These are phyloP conservation scores for Lypha dubia DNA, from an alignment of 2,888 invertebrate genomes.

Conservation along the genomic window DNA sequence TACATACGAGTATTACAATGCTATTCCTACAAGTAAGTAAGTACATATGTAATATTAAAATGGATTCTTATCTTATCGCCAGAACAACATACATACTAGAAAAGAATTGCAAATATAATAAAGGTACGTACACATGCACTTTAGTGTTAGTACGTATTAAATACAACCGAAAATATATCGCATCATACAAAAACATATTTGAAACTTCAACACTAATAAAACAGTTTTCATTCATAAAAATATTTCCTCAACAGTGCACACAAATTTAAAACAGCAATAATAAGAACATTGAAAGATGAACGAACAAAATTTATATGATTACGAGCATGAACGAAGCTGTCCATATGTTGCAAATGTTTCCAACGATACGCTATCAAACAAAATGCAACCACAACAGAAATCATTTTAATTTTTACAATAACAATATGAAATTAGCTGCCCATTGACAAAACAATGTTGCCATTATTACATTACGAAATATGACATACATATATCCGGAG, in stretches of 20 bases:
- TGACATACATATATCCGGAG: too few species aligned
- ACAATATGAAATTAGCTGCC: neutral
- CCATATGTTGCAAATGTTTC: constrained; percentile 20
- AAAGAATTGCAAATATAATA: neutral
- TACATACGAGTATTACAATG: too few species aligned
- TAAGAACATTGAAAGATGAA: neutral
- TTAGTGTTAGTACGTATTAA: too few species aligned
- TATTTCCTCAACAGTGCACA: constrained; percentile 14
- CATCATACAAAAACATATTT: constrained; percentile 56
- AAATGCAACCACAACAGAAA: constrained; percentile 21
- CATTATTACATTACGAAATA: neutral
- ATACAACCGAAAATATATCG: constrained; percentile 25
- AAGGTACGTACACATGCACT: neutral
- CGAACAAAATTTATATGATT: constrained; percentile 19
- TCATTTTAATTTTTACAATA: constrained; percentile 17
- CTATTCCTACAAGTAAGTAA: too few species aligned
- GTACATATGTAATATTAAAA: too few species aligned
- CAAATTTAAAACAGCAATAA: constrained; percentile 17
- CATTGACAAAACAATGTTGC: neutral
- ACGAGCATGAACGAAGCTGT: constrained; percentile 7
- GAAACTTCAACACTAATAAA: constrained; percentile 30
- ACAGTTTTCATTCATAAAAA: constrained; percentile 70
- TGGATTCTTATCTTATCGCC: neutral
- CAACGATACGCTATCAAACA: constrained; percentile 6
- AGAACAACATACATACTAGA: neutral